Evolutionary conservation across 2,113 vertebrate genomes (phyloP).

Genomic region (Polypterus bichir): DNA sequence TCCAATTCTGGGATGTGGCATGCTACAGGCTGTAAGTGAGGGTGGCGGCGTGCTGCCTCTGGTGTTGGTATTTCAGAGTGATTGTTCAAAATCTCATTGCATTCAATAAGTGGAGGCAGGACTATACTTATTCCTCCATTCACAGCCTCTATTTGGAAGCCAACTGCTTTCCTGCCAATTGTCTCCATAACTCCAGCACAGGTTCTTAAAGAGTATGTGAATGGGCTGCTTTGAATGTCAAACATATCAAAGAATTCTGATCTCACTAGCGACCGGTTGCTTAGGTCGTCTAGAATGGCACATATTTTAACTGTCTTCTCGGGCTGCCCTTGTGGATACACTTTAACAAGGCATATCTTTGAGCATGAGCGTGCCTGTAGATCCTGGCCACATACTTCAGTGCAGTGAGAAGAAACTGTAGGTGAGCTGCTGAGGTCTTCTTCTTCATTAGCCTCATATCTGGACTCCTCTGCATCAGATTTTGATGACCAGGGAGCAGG

Average conservation of each 20-base stretch:
- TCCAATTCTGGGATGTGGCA: no score
- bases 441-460: neutral
- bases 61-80: neutral
- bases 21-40: no score
- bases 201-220: neutral
- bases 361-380: neutral
- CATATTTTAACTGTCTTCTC: neutral
- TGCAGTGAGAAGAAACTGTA: neutral
- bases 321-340: neutral
- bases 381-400: neutral
- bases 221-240: neutral
- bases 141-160: neutral
- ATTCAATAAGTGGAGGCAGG: neutral
- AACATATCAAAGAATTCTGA: neutral
- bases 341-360: neutral
- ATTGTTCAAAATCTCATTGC: neutral
- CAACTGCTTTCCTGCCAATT: neutral
- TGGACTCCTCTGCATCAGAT: neutral
- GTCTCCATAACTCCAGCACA: neutral
- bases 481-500: neutral
- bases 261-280: neutral
- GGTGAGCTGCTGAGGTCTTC: neutral
- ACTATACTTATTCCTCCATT: neutral
- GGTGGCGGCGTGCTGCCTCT: no score
- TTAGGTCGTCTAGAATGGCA: neutral